Conservation (phyloP, 2,888 invertebrate species). For the Rotaria magnacalcarata region DNA sequence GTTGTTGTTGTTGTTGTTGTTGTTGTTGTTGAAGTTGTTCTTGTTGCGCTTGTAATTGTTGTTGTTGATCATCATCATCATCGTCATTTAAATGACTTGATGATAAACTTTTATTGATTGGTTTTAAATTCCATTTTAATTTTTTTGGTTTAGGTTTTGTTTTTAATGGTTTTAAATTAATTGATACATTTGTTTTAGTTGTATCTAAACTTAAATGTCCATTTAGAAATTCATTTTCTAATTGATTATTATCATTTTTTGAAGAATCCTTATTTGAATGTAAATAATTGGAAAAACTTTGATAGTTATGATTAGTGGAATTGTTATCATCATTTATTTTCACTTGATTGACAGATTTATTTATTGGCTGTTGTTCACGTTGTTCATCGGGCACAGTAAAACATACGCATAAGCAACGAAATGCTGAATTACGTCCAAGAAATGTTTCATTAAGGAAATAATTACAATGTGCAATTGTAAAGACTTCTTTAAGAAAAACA, state of each 20-base stretch:
- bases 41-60: too few relatives aligned
- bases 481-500: conserved; percentile 30
- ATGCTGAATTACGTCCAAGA: background rate
- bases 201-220: background rate
- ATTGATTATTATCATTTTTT: background rate
- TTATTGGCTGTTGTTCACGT: background rate
- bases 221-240: background rate
- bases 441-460: background rate
- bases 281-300: background rate
- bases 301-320: background rate
- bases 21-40: too few relatives aligned
- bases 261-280: background rate
- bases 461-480: conserved; percentile 18
- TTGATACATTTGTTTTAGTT: background rate
- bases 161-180: background rate
- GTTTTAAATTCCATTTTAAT: conserved; percentile 4
- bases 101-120: background rate
- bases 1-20: background rate
- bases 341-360: background rate
- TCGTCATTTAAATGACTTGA: background rate
- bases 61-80: background rate
- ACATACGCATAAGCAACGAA: background rate
- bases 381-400: background rate
- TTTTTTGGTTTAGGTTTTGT: background rate
- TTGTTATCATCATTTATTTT: background rate